A percentile compares a stretch with the other conserved stretches of the same genome.
These are phyloP conservation scores for Sapayoa aenigma DNA, from an alignment of 2,113 vertebrate species.

Conservation along the genomic window DNA sequence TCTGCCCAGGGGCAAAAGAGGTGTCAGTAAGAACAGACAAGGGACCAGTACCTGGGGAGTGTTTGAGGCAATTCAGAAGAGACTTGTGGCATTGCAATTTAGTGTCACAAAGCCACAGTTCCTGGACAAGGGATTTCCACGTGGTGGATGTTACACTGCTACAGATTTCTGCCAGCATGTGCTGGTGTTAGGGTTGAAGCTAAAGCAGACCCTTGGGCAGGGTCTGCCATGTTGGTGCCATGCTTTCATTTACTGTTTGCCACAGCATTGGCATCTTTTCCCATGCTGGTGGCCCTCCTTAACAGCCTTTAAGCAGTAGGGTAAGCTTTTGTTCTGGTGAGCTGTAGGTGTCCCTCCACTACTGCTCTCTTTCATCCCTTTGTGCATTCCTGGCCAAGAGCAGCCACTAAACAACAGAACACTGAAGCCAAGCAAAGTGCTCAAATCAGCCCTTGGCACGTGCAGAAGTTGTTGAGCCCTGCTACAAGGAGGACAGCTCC, in stretches of 20 bases:
- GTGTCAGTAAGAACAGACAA: accelerated
- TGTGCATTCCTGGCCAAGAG: not conserved
- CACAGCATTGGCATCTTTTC: not conserved
- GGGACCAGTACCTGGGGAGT: not conserved
- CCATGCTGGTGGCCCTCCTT: not conserved
- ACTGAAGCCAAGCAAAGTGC: not conserved
- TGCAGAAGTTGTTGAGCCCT: accelerated
- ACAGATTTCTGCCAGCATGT: not conserved
- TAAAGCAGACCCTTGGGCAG: not conserved
- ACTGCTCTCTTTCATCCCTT: not conserved
- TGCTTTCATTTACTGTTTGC: not conserved
- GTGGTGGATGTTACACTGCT: not conserved
- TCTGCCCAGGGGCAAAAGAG: not conserved
- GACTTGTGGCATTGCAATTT: not conserved
- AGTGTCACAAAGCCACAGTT: not conserved
- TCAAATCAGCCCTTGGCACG: not conserved
- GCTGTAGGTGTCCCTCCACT: not conserved
- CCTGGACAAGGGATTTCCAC: not conserved
- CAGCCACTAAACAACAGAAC: accelerated
- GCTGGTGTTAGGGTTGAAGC: not conserved
- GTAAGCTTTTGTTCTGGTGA: not conserved
- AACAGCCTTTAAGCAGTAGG: not conserved
- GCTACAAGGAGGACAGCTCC: not conserved
- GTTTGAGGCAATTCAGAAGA: not conserved
- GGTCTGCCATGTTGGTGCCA: not conserved